Base-by-base conservation (phyloP, 2,113 vertebrate species). In the Seriola aureovittata region DNA sequence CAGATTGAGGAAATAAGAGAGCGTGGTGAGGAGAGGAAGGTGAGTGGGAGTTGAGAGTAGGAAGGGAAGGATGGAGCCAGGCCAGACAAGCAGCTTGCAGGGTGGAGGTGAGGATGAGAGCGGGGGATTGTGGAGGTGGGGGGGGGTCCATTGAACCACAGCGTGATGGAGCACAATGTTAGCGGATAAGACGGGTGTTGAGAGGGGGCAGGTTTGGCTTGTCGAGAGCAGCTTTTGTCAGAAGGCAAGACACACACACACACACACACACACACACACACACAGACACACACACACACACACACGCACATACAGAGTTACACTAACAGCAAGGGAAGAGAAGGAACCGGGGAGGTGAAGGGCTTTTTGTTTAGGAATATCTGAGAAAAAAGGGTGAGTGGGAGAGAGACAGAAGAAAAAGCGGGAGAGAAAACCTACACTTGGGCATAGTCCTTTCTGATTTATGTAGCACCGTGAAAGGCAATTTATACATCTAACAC, bases 161-260 rank as follows among this genome's bases (percentile, higher is more conserved):
- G 86, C 63, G 55, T 93, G 93, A 93, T 93, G 86, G 88, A 94
- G 92, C 88, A 92, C 85, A 75, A 87, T 90, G 91, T 86, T 89
- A 88, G 82, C n/a, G 34, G 89, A 89, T 92, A 85, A 91, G 91
- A 91, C 63, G 36, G 86, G 68, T 81, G 88, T 88, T 85, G 82
- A 88, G 79, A 92, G 72, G 84, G 89, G 81, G 79, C 88, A 83
- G 91, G 78, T 75, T 78, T 19, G 64, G 72, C 81, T 88, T 91
- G 91, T 93, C 80, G 71, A 73, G 84, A 81, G 63, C 77, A 70
- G 90, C 86, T 91, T 90, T 86, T 92, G 89, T 91, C 87, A 92
- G 65, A 64, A 84, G 36, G 78, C 68, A 78, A 73, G 62, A 55
- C 67, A 73, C 69, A 67, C n/a, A 32, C 59, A 72, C 60, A 68